phyloP scores from a whole-genome alignment of 2,797 vertebrate genomes.

The Artibeus jamaicensis region DNA sequence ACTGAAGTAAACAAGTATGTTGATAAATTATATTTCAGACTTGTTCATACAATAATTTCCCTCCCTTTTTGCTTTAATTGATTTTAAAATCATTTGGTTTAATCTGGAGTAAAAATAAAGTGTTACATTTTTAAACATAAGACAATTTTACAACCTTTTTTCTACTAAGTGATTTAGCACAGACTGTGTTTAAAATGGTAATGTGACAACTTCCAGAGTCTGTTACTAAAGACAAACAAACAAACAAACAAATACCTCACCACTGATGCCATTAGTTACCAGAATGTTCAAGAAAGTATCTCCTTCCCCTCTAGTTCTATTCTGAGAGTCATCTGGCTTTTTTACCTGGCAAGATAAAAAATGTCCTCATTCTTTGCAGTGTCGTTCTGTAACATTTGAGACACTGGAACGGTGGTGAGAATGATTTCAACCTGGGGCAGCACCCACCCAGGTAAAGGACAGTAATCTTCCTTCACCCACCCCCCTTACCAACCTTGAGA shows the following conservation, averaged over 20 bases:
- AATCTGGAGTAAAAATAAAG: neutral
- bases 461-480: neutral
- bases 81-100: neutral
- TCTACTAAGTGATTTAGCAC: neutral
- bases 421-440: neutral
- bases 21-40: neutral
- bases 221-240: neutral
- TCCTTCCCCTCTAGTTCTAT: neutral
- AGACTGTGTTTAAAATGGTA: neutral
- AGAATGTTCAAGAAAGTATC: neutral
- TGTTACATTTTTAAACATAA: conserved; percentile 44
- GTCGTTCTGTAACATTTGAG: too few species aligned
- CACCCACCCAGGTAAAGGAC: neutral
- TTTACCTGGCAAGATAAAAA: neutral
- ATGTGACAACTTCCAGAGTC: neutral
- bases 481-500: neutral
- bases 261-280: neutral
- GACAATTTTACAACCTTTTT: conserved; percentile 35
- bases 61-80: neutral
- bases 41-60: neutral
- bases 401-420: neutral
- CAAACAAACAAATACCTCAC: neutral
- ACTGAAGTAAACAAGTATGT: neutral
- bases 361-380: neutral
- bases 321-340: neutral